These are phyloP conservation scores for Coleophora flavipennella DNA, from an alignment of 2,888 invertebrate genomes.

Conservation along the genomic window DNA sequence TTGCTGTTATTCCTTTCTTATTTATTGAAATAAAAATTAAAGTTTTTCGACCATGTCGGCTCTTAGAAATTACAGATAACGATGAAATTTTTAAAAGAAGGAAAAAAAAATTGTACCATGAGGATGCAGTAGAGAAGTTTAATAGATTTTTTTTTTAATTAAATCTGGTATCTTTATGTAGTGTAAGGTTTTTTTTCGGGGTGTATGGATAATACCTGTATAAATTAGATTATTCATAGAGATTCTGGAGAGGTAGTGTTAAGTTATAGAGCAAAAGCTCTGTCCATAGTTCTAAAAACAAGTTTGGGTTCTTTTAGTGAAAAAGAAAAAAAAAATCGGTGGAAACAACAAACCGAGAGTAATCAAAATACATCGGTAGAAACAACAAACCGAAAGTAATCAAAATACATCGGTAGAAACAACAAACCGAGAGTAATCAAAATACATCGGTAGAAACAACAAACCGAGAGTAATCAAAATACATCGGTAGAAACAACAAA, in stretches of 20 bases:
- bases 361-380: slow-evolving; percentile 12
- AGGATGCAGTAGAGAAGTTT: slow-evolving; percentile 30
- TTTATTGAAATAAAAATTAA: too few species aligned
- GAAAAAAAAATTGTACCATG: slow-evolving; percentile 41
- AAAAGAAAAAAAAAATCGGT: slow-evolving; percentile 10
- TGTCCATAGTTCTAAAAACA: slow-evolving; percentile 45
- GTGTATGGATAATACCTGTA: slow-evolving; percentile 66
- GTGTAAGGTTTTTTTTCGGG: slow-evolving; percentile 45
- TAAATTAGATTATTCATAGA: slow-evolving; percentile 63
- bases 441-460: too few species aligned
- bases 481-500: too few species aligned
- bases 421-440: too few species aligned
- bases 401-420: too few species aligned
- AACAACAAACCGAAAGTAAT: too few species aligned
- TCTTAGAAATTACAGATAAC: too few species aligned
- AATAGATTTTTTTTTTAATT: slow-evolving; percentile 29
- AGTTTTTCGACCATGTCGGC: too few species aligned
- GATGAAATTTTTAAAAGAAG: slow-evolving; percentile 23
- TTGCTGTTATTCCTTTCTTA: too few species aligned
- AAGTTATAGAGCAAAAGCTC: slow-evolving; percentile 41
- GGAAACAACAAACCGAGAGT: background rate
- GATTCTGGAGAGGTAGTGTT: slow-evolving; percentile 44
- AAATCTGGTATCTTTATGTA: slow-evolving; percentile 41
- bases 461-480: too few species aligned
- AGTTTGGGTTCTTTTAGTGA: slow-evolving; percentile 60